Percentiles rank a stretch among this genome's conserved stretches.
phyloP scores from a whole-genome alignment of 2,888 invertebrate genomes.

The Chloroclystis v-ata region DNA sequence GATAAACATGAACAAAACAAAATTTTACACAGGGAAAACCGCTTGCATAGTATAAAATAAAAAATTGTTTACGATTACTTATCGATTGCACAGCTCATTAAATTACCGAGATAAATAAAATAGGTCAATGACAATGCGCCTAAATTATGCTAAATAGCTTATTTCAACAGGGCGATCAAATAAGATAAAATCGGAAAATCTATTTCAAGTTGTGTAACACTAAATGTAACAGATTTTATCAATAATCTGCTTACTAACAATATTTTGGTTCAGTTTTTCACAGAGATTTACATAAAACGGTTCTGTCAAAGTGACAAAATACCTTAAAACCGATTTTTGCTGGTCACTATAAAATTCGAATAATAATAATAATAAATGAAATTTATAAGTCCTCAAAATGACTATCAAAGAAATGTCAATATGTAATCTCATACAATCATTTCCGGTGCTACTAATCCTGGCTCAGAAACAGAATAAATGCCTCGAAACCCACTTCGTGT shows the following conservation, averaged over 20 bases:
- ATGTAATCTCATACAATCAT: constrained; percentile 60
- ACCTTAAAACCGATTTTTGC: not conserved
- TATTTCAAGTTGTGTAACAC: constrained; percentile 14
- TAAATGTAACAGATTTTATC: constrained; percentile 28
- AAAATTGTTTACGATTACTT: no score
- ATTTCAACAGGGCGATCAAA: not conserved
- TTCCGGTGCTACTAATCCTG: constrained; percentile 61
- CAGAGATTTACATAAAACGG: constrained; percentile 7
- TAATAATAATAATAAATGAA: no score
- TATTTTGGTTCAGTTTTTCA: constrained; percentile 26
- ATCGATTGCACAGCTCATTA: not conserved
- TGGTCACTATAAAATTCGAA: no score
- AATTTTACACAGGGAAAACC: no score
- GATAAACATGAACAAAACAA: no score
- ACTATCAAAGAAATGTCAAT: constrained; percentile 55
- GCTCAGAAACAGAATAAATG: constrained; percentile 63
- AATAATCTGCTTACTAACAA: constrained; percentile 36
- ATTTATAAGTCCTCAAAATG: no score
- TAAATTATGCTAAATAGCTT: not conserved
- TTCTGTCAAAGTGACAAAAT: not conserved
- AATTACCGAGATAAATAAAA: not conserved
- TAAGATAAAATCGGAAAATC: not conserved
- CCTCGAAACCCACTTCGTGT: constrained; percentile 57
- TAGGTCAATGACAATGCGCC: not conserved
- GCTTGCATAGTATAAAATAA: no score